Conservation (phyloP, 2,113 vertebrate species). For the Vulpes ferrilata region DNA sequence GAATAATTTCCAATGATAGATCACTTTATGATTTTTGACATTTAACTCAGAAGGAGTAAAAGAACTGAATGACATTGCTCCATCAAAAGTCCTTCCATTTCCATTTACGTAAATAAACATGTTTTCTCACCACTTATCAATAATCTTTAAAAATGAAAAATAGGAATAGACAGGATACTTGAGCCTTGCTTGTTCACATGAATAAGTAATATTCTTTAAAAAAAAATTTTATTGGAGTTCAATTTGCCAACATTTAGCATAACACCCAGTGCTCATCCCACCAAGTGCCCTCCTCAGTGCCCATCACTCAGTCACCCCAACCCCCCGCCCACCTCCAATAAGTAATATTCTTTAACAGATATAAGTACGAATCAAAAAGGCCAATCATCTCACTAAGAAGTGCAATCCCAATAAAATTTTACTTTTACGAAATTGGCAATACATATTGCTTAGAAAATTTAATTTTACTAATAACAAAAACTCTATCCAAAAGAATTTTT, state of each 20-base stretch:
- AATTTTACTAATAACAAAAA: conserved; percentile 45
- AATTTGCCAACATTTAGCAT: no score
- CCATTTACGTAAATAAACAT: neutral
- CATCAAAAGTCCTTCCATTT: conserved; percentile 17
- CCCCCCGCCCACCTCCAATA: neutral
- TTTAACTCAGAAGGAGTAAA: conserved; percentile 32
- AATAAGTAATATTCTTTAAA: neutral
- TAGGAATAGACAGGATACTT: neutral
- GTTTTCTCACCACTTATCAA: neutral
- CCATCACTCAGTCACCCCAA: no score
- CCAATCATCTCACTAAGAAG: neutral
- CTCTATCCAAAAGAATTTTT: neutral
- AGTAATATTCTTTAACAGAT: neutral
- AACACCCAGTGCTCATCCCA: no score
- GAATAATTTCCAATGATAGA: neutral
- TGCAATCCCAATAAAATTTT: neutral
- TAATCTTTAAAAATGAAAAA: conserved; percentile 27
- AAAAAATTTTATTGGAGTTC: no score
- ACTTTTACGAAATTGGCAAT: neutral
- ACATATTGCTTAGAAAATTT: neutral
- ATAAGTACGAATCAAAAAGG: neutral
- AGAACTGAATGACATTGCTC: neutral
- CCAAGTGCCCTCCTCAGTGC: no score
- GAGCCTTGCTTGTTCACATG: neutral
- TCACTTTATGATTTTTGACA: neutral